These are phyloP conservation scores for Altica lythri DNA, from an alignment of 2,888 invertebrate genomes.

Conservation along the genomic window DNA sequence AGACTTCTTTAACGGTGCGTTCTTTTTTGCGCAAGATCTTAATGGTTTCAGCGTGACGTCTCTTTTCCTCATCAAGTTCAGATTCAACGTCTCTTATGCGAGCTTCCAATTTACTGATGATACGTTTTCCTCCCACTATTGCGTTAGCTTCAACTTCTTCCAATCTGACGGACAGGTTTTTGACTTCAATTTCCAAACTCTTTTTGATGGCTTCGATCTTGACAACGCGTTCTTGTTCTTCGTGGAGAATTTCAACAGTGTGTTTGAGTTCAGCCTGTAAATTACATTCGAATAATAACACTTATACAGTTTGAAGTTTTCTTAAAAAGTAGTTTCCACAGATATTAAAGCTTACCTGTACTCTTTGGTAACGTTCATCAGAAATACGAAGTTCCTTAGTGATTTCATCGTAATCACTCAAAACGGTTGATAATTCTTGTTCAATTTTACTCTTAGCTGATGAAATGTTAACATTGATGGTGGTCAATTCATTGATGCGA, in stretches of 20 bases:
- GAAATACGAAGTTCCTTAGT: constrained; percentile 91
- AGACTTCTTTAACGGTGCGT: constrained; percentile 92
- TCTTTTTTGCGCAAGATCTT: constrained; percentile 99
- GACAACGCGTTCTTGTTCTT: constrained; percentile 95
- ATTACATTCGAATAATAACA: no score
- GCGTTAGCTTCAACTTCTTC: constrained; percentile 98
- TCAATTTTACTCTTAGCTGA: constrained; percentile 94
- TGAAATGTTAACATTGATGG: constrained; percentile 93
- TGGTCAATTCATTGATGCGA: constrained; percentile 92
- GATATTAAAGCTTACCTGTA: constrained; percentile 63
- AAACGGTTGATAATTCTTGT: constrained; percentile 87
- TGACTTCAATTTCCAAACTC: constrained; percentile 95
- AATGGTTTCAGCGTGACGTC: constrained; percentile 95
- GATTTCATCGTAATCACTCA: constrained; percentile 97
- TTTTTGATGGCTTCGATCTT: constrained; percentile 98
- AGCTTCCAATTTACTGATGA: constrained; percentile 97
- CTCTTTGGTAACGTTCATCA: constrained; percentile 94
- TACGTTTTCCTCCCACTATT: constrained; percentile 93
- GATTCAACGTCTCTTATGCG: constrained; percentile 93
- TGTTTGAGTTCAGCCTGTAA: constrained; percentile 86
- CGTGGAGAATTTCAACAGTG: constrained; percentile 90
- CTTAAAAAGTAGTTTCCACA: no score
- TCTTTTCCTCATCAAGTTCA: constrained; percentile 95
- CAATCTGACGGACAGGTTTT: constrained; percentile 89
- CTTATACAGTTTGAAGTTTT: no score